phyloP scores from a whole-genome alignment of 2,888 invertebrate genomes.

The Plagodis pulveraria region DNA sequence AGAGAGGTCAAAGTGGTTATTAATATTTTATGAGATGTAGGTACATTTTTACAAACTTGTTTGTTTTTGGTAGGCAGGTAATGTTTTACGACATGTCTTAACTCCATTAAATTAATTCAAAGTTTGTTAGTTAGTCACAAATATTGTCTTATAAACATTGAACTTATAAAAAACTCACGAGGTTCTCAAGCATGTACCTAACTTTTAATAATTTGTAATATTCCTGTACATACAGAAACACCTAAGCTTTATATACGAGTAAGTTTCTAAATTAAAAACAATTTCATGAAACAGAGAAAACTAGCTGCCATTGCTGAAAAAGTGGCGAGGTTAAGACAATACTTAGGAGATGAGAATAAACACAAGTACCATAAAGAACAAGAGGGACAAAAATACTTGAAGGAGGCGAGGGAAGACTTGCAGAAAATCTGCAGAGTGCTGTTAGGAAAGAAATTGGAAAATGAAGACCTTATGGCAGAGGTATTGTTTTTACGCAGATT shows the following conservation, averaged over 20 bases:
- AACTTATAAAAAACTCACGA: no score
- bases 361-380: conserved; percentile 58
- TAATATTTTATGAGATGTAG: background rate
- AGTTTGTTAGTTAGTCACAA: no score
- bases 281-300: conserved; percentile 48
- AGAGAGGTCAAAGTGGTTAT: background rate
- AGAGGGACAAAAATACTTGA: conserved; percentile 58
- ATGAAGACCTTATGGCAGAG: conserved; percentile 68
- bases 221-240: no score
- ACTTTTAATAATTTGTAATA: no score
- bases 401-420: conserved; percentile 67
- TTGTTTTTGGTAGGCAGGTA: no score
- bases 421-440: conserved; percentile 64
- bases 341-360: conserved; percentile 47
- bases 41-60: no score
- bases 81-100: no score
- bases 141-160: no score
- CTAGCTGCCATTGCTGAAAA: conserved; percentile 47
- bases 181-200: no score
- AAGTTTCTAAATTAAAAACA: background rate
- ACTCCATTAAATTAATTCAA: no score
- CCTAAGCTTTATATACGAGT: no score
- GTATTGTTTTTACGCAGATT: conserved; percentile 36
- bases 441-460: conserved; percentile 68
- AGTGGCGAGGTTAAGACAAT: conserved; percentile 44